Percentiles rank a stretch among this genome's conserved stretches.
Evolutionary conservation across 2,888 invertebrate species (phyloP).

Genomic region (Drosophila anceps): DNA sequence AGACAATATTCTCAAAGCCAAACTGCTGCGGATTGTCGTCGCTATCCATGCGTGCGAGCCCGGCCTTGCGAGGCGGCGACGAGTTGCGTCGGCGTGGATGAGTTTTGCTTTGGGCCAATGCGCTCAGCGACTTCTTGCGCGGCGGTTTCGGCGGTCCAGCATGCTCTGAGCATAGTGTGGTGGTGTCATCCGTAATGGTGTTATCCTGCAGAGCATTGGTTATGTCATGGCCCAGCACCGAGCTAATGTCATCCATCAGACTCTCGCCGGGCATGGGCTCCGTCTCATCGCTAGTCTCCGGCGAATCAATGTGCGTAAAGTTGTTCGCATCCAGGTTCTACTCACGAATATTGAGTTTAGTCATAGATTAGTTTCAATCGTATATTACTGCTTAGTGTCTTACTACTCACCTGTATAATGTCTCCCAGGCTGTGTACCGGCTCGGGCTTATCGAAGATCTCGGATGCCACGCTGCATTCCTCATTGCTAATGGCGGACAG

Average conservation of each 20-base stretch:
- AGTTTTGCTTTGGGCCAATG: conserved; percentile 43
- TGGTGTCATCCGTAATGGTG: conserved; percentile 90
- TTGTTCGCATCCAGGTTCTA: conserved; percentile 85
- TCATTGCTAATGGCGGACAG: conserved; percentile 89
- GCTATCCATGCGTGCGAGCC: conserved; percentile 86
- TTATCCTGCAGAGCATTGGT: conserved; percentile 89
- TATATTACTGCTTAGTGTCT: not conserved
- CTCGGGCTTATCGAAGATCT: conserved; percentile 87
- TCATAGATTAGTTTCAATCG: not conserved
- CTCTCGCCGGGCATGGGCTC: conserved; percentile 92
- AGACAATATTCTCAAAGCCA: conserved; percentile 91
- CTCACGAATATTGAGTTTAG: not conserved
- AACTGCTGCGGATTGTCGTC: conserved; percentile 86
- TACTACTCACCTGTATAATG: conserved; percentile 81
- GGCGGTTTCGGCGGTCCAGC: conserved; percentile 65
- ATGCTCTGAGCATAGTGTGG: conserved; percentile 87
- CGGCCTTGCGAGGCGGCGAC: conserved; percentile 81
- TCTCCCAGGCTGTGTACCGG: conserved; percentile 80
- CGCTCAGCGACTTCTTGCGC: conserved; percentile 70
- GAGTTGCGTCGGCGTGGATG: conserved; percentile 86
- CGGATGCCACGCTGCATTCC: conserved; percentile 90
- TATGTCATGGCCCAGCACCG: conserved; percentile 90
- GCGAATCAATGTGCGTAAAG: conserved; percentile 93
- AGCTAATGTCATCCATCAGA: conserved; percentile 92
- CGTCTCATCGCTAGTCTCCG: conserved; percentile 91